Percentiles rank a stretch among this genome's conserved stretches.
Evolutionary conservation across 1,140 invertebrate species (phyloP).

Genomic region (Araneus ventricosus): DNA sequence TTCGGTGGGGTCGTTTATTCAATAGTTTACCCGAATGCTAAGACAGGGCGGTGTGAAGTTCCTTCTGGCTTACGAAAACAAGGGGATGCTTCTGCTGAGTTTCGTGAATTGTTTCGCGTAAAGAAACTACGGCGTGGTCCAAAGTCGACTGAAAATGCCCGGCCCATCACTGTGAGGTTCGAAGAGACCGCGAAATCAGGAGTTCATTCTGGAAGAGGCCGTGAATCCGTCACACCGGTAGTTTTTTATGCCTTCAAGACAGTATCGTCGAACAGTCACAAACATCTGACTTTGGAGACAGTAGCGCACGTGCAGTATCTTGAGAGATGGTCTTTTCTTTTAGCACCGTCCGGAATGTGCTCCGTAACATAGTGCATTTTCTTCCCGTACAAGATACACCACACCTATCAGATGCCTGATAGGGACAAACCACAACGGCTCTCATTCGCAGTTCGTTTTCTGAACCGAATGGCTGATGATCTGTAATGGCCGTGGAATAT

Average conservation of each 20-base stretch:
- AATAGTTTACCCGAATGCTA: too few relatives aligned
- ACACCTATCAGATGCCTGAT: neutral
- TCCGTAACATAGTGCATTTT: neutral
- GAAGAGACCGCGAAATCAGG: neutral
- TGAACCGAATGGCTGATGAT: neutral
- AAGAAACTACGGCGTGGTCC: neutral
- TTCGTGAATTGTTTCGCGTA: neutral
- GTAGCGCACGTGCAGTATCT: neutral
- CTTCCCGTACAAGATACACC: neutral
- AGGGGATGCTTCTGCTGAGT: neutral
- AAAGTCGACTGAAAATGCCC: neutral
- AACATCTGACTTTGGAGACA: neutral
- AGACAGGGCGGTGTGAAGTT: too few relatives aligned
- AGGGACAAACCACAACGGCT: neutral
- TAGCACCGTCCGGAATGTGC: neutral
- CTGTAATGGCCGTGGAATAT: neutral
- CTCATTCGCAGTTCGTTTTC: neutral
- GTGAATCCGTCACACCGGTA: neutral
- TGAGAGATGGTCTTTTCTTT: neutral
- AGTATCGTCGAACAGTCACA: neutral
- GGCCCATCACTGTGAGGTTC: neutral
- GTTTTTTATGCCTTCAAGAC: neutral
- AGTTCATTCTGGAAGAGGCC: neutral
- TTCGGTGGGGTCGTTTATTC: too few relatives aligned
- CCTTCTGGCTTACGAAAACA: too few relatives aligned